Conservation (phyloP, 2,797 vertebrate genomes). For the Microhierax caerulescens region DNA sequence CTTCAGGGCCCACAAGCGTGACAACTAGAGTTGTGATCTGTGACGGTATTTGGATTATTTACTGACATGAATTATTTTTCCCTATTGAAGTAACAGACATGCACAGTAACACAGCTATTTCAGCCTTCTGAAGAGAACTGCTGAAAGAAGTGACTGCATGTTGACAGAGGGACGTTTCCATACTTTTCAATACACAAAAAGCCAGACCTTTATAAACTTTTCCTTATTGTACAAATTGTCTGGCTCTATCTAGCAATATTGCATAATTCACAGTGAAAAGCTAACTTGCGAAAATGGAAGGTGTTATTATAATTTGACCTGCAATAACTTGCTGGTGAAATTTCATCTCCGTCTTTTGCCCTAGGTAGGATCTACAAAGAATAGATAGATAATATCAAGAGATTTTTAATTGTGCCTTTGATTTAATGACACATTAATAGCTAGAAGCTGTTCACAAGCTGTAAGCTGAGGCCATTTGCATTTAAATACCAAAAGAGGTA, state of each 20-base stretch:
- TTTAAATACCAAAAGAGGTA: background rate
- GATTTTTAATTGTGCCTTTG: background rate
- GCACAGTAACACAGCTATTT: background rate
- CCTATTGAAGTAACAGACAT: background rate
- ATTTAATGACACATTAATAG: conserved; percentile 1
- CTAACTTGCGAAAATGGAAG: background rate
- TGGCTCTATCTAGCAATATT: background rate
- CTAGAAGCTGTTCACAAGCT: background rate
- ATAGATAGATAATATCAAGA: conserved; percentile 2
- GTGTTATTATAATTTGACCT: background rate
- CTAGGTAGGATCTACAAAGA: background rate
- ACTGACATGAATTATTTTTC: background rate
- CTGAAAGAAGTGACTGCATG: background rate
- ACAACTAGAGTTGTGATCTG: background rate
- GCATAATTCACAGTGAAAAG: background rate
- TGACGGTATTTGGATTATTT: background rate
- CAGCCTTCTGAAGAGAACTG: background rate
- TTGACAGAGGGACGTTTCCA: background rate
- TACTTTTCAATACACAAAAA: background rate
- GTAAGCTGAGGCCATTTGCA: background rate
- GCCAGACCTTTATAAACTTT: background rate
- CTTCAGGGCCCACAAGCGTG: background rate
- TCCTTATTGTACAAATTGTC: background rate
- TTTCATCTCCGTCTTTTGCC: background rate
- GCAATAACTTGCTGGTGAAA: background rate